These are phyloP conservation scores for Condylura cristata DNA, from an alignment of 2,113 vertebrate genomes.

Conservation along the genomic window DNA sequence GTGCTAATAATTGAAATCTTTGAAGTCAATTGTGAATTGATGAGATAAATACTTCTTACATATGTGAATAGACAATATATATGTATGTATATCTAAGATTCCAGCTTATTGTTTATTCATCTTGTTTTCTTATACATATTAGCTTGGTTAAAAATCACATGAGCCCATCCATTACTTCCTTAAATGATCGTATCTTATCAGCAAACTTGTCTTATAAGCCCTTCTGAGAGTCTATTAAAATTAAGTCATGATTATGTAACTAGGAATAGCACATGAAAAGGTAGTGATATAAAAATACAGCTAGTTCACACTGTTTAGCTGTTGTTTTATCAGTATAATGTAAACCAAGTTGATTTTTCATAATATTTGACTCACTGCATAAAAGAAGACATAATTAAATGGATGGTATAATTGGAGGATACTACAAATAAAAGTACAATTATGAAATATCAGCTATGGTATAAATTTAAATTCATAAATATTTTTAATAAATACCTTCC, in stretches of 20 bases:
- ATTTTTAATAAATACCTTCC: not conserved
- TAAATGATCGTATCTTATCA: not conserved
- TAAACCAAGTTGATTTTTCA: not conserved
- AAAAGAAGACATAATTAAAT: not conserved
- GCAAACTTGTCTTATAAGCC: not conserved
- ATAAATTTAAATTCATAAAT: not conserved
- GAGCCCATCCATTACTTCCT: not conserved
- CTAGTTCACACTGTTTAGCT: not conserved
- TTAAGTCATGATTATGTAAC: not conserved
- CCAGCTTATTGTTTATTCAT: not conserved
- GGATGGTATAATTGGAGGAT: not conserved
- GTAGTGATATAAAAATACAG: not conserved
- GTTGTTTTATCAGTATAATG: not conserved
- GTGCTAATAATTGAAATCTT: constrained; percentile 8
- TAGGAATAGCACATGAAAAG: not conserved
- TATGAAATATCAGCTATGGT: not conserved
- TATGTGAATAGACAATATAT: not conserved
- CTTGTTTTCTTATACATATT: not conserved
- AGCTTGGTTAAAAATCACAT: constrained; percentile 25
- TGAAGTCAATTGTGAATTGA: not conserved
- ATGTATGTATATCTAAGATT: not conserved
- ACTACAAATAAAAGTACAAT: not conserved
- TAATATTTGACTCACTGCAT: not conserved
- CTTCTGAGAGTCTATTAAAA: not conserved
- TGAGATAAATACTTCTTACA: not conserved